A percentile compares a stretch with the other conserved stretches of the same genome.
Conservation (phyloP, 2,888 invertebrate genomes). For the Tubulanus polymorphus region DNA sequence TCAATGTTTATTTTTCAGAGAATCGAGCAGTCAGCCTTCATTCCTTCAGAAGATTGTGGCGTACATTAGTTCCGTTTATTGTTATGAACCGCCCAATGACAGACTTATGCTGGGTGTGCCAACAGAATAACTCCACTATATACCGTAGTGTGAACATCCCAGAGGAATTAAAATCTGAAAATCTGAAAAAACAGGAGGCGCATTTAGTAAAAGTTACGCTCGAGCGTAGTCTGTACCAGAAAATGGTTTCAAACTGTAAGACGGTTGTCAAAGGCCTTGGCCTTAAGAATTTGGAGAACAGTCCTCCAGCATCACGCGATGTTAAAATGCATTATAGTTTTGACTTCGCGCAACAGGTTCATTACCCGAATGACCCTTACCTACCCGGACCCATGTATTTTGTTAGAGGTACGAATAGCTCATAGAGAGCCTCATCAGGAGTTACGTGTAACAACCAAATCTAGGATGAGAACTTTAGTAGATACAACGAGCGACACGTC, state of each 20-base stretch:
- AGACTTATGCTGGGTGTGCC: conserved; percentile 18
- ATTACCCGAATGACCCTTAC: conserved; percentile 21
- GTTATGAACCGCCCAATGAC: conserved; percentile 12
- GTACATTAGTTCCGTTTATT: conserved; percentile 9
- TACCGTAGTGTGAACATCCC: conserved; percentile 5
- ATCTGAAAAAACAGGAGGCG: conserved; percentile 4
- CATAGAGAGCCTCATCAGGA: no score
- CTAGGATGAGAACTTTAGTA: no score
- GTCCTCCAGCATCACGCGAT: conserved; percentile 6
- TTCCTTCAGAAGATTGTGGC: no score
- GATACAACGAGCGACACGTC: no score
- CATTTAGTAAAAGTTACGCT: conserved; percentile 9
- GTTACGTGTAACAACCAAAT: no score
- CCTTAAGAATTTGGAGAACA: not conserved
- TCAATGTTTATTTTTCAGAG: no score
- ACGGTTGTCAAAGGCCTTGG: not conserved
- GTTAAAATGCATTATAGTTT: conserved; percentile 18
- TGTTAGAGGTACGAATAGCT: no score
- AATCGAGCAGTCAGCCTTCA: no score
- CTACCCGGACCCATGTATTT: conserved; percentile 28
- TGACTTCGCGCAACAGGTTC: conserved; percentile 26
- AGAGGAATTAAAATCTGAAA: conserved; percentile 11
- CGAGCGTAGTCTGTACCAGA: conserved; percentile 4
- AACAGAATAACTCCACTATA: conserved; percentile 8
- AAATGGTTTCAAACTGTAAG: not conserved